phyloP scores from a whole-genome alignment of 2,113 vertebrate species.

The Pterocles burchelli region DNA sequence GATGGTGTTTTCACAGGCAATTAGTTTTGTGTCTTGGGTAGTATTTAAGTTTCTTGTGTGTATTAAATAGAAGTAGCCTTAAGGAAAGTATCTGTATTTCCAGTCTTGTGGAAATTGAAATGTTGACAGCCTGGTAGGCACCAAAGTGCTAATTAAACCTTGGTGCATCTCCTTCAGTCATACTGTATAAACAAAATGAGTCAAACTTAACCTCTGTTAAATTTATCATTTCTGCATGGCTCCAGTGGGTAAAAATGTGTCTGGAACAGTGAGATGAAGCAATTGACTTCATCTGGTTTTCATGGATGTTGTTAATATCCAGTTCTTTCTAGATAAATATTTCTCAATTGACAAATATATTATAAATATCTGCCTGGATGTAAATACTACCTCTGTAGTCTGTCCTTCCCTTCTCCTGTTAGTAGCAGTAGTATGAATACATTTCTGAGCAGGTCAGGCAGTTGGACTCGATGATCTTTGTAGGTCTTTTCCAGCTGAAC shows the following conservation, averaged over 20 bases:
- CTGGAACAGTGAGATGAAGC: not conserved
- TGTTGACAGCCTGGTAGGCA: not conserved
- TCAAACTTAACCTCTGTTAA: too few relatives aligned
- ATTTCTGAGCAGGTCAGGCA: not conserved
- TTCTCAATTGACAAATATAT: not conserved
- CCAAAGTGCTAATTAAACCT: not conserved
- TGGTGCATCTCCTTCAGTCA: not conserved
- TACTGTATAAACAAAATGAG: not conserved
- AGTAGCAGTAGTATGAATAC: not conserved
- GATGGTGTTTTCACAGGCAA: not conserved
- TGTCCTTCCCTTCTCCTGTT: not conserved
- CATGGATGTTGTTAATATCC: not conserved
- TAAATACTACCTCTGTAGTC: not conserved
- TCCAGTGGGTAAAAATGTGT: not conserved
- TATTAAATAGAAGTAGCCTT: not conserved
- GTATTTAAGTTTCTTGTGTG: not conserved
- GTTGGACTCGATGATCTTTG: rapidly evolving
- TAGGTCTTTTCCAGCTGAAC: not conserved
- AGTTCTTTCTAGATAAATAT: not conserved
- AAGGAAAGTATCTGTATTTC: not conserved
- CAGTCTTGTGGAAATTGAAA: not conserved
- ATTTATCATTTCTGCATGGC: not conserved
- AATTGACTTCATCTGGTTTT: not conserved
- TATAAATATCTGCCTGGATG: not conserved
- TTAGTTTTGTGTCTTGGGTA: not conserved